Base-by-base conservation (phyloP, 2,113 vertebrate species). In the Aplodontia rufa region DNA sequence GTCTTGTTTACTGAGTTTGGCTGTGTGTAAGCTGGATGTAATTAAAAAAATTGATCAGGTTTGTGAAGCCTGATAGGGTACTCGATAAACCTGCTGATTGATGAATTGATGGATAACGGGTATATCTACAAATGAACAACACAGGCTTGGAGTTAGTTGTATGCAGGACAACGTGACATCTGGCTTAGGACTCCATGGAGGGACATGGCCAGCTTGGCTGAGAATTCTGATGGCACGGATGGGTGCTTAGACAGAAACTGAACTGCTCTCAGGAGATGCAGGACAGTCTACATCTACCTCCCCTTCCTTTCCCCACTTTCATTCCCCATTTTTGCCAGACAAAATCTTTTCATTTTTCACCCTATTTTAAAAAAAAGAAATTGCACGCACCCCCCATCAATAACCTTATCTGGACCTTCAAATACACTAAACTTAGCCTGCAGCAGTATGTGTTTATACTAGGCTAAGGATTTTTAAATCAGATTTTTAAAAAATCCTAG, bases 31-130 rank as follows among this genome's bases (percentile, higher is more conserved):
- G 69, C 91, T 64, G 93, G 94, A 87, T 93, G 86, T 95, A 97
- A 97, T 97, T 94, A 87, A 96, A 96, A 93, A 75, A 93, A 97
- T 95, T 91, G 96, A 97, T 95, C 95, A 85, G 81, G 94, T 95
- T 87, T 91, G 96, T 80, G 84, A 95, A 95, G 85, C 72, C 86
- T 72, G 75, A 49, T 89, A 66, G 86, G 83, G 88, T 81, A 93
- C 81, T 97, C 95, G 47, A 96, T 95, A 95, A 93, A 83, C 95
- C 58, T 89, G 75, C 86, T 94, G 97, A 95, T 80, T 91, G 96
- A 97, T 96, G 94, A 95, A 95, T 94, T 95, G 96, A 95, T 93
- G 51, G 82, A 75, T 83, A 93, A 95, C 45, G 75, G 86, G 93
- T 26, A 22, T 79, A 79, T 49, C 82, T 96, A 66, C 86, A 68